Evolutionary conservation across 2,113 vertebrate species (phyloP).

Genomic region (Urocitellus parryii): DNA sequence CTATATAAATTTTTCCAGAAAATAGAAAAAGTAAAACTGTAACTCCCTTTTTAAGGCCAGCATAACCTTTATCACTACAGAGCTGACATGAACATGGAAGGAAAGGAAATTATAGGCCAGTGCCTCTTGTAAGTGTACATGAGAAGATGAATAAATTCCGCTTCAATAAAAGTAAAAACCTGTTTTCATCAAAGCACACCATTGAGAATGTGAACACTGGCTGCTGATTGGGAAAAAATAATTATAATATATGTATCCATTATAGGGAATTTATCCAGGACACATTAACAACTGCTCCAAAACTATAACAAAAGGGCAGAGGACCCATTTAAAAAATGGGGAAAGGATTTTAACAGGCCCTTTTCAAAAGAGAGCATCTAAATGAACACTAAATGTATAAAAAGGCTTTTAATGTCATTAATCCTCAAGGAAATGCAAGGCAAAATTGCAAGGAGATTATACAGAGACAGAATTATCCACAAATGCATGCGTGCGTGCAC

Average conservation of each 20-base stretch:
- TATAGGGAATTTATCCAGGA: background rate
- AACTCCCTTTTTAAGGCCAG: background rate
- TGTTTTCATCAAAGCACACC: background rate
- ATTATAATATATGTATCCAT: background rate
- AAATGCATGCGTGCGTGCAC: background rate
- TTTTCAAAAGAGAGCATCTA: background rate
- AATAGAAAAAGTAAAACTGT: background rate
- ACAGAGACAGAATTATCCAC: background rate
- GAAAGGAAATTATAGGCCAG: background rate
- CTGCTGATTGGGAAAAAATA: background rate
- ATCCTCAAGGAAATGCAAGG: background rate
- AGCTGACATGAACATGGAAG: background rate
- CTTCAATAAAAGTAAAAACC: background rate
- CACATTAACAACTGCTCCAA: background rate
- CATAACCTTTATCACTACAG: background rate
- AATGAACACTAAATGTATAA: background rate
- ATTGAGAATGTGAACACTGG: background rate
- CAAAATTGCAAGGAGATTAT: background rate
- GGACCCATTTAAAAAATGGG: background rate
- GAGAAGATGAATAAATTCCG: conserved; percentile 8
- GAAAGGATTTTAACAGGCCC: background rate
- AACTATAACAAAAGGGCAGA: background rate
- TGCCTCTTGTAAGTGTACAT: background rate
- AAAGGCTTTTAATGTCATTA: background rate
- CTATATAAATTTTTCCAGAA: background rate